Conservation (phyloP, 2,888 invertebrate species). For the Glaucopsyche alexis region DNA sequence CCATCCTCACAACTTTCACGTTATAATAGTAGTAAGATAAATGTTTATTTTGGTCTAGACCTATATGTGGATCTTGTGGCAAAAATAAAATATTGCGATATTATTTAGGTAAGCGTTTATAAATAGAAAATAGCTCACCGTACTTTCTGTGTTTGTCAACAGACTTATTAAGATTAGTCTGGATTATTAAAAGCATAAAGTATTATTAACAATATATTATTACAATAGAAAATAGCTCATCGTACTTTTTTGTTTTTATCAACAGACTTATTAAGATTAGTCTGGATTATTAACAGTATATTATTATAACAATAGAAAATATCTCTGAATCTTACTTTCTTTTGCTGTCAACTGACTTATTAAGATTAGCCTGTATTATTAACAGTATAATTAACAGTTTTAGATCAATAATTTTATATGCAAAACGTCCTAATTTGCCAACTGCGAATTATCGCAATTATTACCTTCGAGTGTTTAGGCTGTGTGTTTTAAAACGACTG, state of each 20-base stretch:
- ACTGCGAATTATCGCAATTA: no score
- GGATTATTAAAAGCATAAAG: no score
- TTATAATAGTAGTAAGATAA: no score
- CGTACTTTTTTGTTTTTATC: not conserved
- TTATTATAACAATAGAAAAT: not conserved
- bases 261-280: not conserved
- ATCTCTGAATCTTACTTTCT: not conserved
- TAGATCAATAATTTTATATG: no score
- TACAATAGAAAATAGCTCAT: not conserved
- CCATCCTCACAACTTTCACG: no score
- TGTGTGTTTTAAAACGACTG: no score
- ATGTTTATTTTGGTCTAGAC: not conserved
- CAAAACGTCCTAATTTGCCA: no score
- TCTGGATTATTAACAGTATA: no score
- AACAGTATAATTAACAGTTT: not conserved
- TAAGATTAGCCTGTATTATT: not conserved
- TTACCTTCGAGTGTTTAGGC: no score
- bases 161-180: not conserved
- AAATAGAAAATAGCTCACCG: not conserved
- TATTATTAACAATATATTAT: no score
- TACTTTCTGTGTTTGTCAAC: not conserved
- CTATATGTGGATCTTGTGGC: not conserved
- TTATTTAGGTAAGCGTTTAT: not conserved
- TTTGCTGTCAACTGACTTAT: not conserved
- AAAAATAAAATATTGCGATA: not conserved